A percentile compares a stretch with the other conserved stretches of the same genome.
Conservation (phyloP, 2,888 invertebrate species). For the Oegoconia quadripuncta region DNA sequence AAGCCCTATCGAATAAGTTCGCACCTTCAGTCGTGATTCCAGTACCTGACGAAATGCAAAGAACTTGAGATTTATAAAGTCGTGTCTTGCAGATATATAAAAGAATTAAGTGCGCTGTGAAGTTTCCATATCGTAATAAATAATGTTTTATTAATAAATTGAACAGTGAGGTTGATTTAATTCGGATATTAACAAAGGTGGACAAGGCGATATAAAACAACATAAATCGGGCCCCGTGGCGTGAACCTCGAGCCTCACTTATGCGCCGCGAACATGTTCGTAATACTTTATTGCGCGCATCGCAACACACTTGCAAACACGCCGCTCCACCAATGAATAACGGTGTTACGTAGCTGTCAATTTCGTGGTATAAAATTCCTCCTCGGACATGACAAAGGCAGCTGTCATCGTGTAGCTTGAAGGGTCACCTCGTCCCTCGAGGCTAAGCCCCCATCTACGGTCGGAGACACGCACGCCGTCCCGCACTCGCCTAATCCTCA, state of each 20-base stretch:
- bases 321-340: slow-evolving; percentile 56
- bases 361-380: slow-evolving; percentile 72
- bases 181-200: slow-evolving; percentile 71
- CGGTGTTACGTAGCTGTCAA: slow-evolving; percentile 63
- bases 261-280: slow-evolving; percentile 45
- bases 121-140: too few relatives aligned
- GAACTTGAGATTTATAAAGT: too few relatives aligned
- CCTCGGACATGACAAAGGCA: slow-evolving; percentile 68
- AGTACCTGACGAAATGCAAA: slow-evolving; percentile 4
- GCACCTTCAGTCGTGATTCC: slow-evolving; percentile 40
- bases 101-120: too few relatives aligned
- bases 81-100: too few relatives aligned
- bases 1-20: slow-evolving; percentile 45
- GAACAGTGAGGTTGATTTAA: slow-evolving; percentile 53
- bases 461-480: slow-evolving; percentile 66
- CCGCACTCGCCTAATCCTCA: slow-evolving; percentile 67
- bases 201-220: slow-evolving; percentile 66
- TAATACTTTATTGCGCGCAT: slow-evolving; percentile 62
- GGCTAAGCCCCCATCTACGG: slow-evolving; percentile 66
- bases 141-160: slow-evolving; percentile 1
- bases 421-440: slow-evolving; percentile 68
- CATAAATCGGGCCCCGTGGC: slow-evolving; percentile 68
- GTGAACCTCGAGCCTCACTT: slow-evolving; percentile 47
- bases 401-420: slow-evolving; percentile 68
- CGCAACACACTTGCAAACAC: slow-evolving; percentile 52